A percentile compares a stretch with the other conserved stretches of the same genome.
phyloP scores from a whole-genome alignment of 2,888 invertebrate species.

The Apodemia duryi region DNA sequence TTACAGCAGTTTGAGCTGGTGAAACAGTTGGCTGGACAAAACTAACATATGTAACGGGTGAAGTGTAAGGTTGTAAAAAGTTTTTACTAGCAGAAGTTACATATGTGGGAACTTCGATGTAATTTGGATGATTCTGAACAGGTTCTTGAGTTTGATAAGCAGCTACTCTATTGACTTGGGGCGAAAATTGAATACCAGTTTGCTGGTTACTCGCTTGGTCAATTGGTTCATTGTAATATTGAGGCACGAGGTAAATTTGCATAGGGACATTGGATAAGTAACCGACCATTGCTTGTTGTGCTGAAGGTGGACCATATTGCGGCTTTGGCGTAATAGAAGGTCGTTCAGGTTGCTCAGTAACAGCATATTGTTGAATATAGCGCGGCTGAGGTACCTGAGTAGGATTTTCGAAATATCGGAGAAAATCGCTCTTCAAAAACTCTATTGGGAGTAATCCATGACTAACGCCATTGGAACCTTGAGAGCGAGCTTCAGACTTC shows the following conservation, averaged over 20 bases:
- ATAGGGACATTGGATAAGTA: slow-evolving; percentile 68
- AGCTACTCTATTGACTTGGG: slow-evolving; percentile 37
- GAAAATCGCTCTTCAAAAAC: slow-evolving; percentile 53
- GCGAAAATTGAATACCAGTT: slow-evolving; percentile 44
- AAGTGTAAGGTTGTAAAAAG: slow-evolving; percentile 47
- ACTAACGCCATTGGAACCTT: slow-evolving; percentile 35
- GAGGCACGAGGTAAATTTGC: slow-evolving; percentile 70
- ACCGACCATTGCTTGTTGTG: slow-evolving; percentile 62
- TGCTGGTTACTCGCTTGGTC: slow-evolving; percentile 40
- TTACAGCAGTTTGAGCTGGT: slow-evolving; percentile 44
- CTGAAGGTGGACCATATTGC: slow-evolving; percentile 40
- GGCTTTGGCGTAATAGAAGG: slow-evolving; percentile 37
- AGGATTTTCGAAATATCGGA: slow-evolving; percentile 51
- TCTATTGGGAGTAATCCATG: slow-evolving; percentile 46
- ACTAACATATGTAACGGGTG: slow-evolving; percentile 50
- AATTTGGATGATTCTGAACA: slow-evolving; percentile 51
- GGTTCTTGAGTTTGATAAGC: slow-evolving; percentile 47
- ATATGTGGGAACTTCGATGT: slow-evolving; percentile 55
- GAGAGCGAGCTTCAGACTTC: slow-evolving; percentile 43
- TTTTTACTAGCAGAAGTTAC: slow-evolving; percentile 49
- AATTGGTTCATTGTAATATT: slow-evolving; percentile 54
- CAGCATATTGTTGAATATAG: slow-evolving; percentile 65
- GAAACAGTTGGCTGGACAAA: slow-evolving; percentile 51
- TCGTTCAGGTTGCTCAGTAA: slow-evolving; percentile 61
- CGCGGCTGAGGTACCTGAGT: slow-evolving; percentile 45